These are phyloP conservation scores for Drosophila cardini DNA, from an alignment of 1,140 invertebrate genomes.

Conservation along the genomic window DNA sequence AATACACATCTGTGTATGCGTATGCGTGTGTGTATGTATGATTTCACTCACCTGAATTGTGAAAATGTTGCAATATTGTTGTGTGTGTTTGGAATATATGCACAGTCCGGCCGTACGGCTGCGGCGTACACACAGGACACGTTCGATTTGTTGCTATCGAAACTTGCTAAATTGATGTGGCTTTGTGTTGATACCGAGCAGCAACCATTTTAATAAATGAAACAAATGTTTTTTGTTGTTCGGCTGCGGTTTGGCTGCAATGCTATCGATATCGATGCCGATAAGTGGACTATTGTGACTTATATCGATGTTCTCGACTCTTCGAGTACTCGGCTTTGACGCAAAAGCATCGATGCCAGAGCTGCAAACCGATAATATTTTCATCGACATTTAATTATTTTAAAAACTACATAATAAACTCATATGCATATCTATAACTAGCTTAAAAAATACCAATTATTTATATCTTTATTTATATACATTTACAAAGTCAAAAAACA, in stretches of 20 bases:
- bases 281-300: conserved; percentile 2
- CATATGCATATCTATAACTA: neutral
- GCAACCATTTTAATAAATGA: conserved; percentile 61
- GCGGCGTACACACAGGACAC: conserved; percentile 11
- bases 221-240: conserved; percentile 74
- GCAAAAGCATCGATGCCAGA: conserved; percentile 31
- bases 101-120: conserved; percentile 37
- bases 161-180: conserved; percentile 49
- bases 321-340: neutral
- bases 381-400: conserved; percentile 3
- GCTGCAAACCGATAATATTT: neutral
- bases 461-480: neutral
- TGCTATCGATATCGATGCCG: conserved; percentile 44
- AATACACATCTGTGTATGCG: conserved; percentile 30
- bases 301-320: conserved; percentile 29
- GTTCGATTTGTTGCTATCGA: conserved; percentile 36
- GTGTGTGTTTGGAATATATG: conserved; percentile 24
- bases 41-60: conserved; percentile 68
- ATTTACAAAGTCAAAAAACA: neutral
- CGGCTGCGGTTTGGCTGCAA: conserved; percentile 58
- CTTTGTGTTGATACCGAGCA: conserved; percentile 29
- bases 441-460: neutral
- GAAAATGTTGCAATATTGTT: conserved; percentile 74
- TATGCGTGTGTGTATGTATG: conserved; percentile 51
- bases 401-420: neutral